phyloP scores from a whole-genome alignment of 2,888 invertebrate genomes.

The Furcula furcula region DNA sequence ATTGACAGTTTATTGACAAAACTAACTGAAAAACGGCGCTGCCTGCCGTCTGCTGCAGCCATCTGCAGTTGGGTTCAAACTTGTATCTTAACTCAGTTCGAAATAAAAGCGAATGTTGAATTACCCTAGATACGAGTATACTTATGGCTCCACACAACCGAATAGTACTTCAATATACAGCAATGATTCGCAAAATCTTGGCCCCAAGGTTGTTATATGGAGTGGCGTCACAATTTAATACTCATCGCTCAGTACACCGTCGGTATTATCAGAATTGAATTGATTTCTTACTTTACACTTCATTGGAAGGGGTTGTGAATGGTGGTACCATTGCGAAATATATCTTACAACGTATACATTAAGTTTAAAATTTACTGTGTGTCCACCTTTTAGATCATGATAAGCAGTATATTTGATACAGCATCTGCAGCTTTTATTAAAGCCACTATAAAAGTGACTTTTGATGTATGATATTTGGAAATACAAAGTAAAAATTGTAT shows the following conservation, averaged over 20 bases:
- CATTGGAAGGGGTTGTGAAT: slow-evolving; percentile 38
- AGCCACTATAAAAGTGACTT: not conserved
- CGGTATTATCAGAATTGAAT: slow-evolving; percentile 32
- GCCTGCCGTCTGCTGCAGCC: no score
- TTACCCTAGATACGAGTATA: no score
- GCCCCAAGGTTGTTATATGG: slow-evolving; percentile 20
- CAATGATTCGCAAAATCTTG: slow-evolving; percentile 22
- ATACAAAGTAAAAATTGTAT: no score
- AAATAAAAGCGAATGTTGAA: no score
- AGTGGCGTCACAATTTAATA: slow-evolving; percentile 22
- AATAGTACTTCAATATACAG: not conserved
- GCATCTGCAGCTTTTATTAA: not conserved
- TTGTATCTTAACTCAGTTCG: no score
- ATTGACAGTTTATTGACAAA: no score
- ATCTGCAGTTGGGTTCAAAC: no score
- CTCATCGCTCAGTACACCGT: slow-evolving; percentile 31
- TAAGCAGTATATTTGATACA: slow-evolving; percentile 1
- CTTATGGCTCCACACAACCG: no score
- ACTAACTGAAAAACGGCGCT: no score
- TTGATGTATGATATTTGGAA: not conserved
- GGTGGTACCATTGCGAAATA: not conserved
- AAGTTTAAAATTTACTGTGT: slow-evolving; percentile 8
- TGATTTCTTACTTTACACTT: slow-evolving; percentile 51
- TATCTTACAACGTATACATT: not conserved
- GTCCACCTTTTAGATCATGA: slow-evolving; percentile 15